Evolutionary conservation across 2,113 vertebrate genomes (phyloP).

Genomic region (Saguinus midas): DNA sequence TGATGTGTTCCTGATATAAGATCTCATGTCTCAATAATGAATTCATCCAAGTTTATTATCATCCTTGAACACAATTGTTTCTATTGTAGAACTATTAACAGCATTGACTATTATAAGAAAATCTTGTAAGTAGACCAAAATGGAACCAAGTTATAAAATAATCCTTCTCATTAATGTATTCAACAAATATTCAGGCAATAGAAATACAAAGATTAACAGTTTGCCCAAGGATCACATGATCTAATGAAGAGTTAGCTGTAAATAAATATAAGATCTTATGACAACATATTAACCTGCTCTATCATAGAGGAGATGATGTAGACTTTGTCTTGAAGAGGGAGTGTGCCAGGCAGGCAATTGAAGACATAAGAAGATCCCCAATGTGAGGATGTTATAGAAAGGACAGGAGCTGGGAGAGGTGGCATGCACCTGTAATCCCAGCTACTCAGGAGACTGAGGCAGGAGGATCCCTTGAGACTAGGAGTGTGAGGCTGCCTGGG

Average conservation of each 20-base stretch:
- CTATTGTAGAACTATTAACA: background rate
- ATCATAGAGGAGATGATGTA: background rate
- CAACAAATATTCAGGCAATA: background rate
- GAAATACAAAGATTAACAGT: slow-evolving; percentile 33
- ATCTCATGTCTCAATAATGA: background rate
- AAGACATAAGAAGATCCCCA: background rate
- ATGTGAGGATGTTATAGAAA: background rate
- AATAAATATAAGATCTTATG: background rate
- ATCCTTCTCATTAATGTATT: slow-evolving; percentile 14
- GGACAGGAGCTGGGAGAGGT: background rate
- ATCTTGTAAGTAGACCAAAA: background rate
- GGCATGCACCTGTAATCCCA: too few relatives aligned
- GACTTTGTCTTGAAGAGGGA: background rate
- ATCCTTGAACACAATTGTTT: background rate
- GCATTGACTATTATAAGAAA: background rate
- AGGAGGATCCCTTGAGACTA: too few relatives aligned
- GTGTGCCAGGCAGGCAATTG: background rate
- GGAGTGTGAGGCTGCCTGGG: too few relatives aligned
- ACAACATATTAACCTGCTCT: background rate
- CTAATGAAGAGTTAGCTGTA: background rate
- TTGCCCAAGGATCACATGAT: background rate
- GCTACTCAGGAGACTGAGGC: too few relatives aligned
- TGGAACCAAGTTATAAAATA: slow-evolving; percentile 12
- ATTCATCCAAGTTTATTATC: slow-evolving; percentile 8
- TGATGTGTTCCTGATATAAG: background rate